Conservation (phyloP, 2,797 vertebrate species). For the Catamblyrhynchus diadema region DNA sequence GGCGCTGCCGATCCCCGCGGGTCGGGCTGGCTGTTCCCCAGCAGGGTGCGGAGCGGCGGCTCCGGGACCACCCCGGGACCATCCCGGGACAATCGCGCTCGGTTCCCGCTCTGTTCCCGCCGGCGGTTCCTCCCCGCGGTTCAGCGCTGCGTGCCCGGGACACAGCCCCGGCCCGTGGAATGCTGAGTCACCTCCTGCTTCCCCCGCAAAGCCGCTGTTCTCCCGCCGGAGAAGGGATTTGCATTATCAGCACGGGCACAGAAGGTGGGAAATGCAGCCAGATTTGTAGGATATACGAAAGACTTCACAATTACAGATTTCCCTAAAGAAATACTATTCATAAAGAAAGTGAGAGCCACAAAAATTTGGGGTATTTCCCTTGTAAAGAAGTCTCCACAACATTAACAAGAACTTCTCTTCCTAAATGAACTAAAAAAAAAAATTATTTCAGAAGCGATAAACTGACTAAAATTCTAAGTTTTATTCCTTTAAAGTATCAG, state of each 20-base stretch:
- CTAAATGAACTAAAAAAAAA: neutral
- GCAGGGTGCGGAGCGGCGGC: neutral
- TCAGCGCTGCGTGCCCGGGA: neutral
- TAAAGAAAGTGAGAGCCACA: neutral
- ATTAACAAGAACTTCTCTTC: neutral
- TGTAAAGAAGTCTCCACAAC: neutral
- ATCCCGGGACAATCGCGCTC: neutral
- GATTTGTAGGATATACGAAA: neutral
- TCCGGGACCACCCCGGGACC: neutral
- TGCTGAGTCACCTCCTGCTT: neutral
- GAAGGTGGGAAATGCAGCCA: fast-evolving
- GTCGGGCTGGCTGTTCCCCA: neutral
- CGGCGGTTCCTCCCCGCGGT: neutral
- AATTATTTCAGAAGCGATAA: neutral
- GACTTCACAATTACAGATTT: neutral
- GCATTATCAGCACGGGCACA: neutral
- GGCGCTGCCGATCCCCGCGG: neutral
- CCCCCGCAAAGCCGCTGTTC: fast-evolving
- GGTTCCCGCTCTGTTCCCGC: neutral
- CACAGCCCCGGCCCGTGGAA: neutral
- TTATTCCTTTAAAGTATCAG: too few species aligned
- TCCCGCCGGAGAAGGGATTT: neutral
- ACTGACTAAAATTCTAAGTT: neutral
- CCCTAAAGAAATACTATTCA: neutral
- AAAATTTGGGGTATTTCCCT: neutral